Conservation (phyloP, 2,797 vertebrate species). For the Pseudopleuronectes americanus region DNA sequence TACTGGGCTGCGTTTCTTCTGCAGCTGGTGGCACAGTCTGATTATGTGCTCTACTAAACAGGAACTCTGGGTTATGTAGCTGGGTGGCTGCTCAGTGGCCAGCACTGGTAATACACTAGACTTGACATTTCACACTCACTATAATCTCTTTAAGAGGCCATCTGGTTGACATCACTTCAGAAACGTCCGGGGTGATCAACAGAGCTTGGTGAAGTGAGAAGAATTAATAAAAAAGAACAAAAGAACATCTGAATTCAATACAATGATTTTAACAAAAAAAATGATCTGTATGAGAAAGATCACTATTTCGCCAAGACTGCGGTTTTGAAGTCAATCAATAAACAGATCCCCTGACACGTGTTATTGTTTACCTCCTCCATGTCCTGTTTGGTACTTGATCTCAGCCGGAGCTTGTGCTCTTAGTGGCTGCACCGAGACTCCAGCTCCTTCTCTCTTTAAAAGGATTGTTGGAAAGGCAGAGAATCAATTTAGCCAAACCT, state of each 20-base stretch:
- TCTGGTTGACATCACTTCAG: slow-evolving; percentile 61
- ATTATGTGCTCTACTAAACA: slow-evolving; percentile 88
- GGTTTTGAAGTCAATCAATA: not conserved
- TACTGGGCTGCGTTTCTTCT: slow-evolving; percentile 71
- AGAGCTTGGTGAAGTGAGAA: not conserved
- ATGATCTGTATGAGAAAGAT: not conserved
- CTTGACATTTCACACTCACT: slow-evolving; percentile 50
- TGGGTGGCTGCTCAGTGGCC: slow-evolving; percentile 75
- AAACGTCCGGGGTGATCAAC: slow-evolving; percentile 6
- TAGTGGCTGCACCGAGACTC: slow-evolving; percentile 52
- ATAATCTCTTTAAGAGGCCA: slow-evolving; percentile 58
- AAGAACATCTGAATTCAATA: slow-evolving; percentile 12
- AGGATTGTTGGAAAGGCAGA: slow-evolving; percentile 68
- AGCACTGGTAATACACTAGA: slow-evolving; percentile 61
- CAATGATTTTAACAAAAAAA: not conserved
- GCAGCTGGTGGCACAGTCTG: slow-evolving; percentile 85
- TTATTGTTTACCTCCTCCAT: not conserved
- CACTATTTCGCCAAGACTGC: not conserved
- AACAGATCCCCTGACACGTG: not conserved
- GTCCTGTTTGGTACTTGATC: slow-evolving; percentile 39
- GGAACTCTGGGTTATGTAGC: slow-evolving; percentile 75
- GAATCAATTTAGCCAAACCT: slow-evolving; percentile 76
- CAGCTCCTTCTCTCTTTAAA: slow-evolving; percentile 65
- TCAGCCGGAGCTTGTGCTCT: slow-evolving; percentile 15
- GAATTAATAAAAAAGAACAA: slow-evolving; percentile 3